A percentile compares a stretch with the other conserved stretches of the same genome.
phyloP scores from a whole-genome alignment of 2,113 vertebrate genomes.

The Trogon surrucura region DNA sequence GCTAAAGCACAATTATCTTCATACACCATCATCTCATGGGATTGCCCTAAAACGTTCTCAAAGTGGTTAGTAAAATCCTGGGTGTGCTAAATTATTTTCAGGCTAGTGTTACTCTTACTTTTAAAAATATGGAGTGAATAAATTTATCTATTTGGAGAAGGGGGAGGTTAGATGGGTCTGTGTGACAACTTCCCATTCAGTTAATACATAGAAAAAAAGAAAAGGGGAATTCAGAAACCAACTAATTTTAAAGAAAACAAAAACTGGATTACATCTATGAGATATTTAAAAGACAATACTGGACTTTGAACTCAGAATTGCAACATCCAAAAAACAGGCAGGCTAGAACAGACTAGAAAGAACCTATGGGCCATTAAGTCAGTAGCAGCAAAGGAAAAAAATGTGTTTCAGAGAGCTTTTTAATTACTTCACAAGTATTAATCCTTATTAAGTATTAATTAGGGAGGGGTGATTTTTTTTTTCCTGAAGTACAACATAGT shows the following conservation, averaged over 20 bases:
- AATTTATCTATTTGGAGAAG: neutral
- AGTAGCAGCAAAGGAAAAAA: constrained; percentile 10
- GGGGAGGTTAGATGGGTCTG: neutral
- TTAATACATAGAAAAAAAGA: neutral
- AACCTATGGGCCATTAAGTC: neutral
- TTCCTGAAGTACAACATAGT: neutral
- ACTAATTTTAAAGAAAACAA: constrained; percentile 23
- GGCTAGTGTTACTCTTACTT: neutral
- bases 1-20: neutral
- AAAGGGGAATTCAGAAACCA: neutral
- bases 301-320: neutral
- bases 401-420: neutral
- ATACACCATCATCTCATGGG: neutral
- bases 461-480: neutral
- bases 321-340: neutral
- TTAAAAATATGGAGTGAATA: neutral
- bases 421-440: constrained; percentile 46
- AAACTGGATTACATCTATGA: constrained; percentile 1
- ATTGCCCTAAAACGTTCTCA: neutral
- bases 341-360: neutral
- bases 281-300: neutral
- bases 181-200: neutral
- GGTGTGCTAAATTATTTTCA: neutral
- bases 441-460: constrained; percentile 41
- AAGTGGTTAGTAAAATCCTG: neutral